Conservation (phyloP, 2,888 invertebrate species). For the Gortyna flavago region DNA sequence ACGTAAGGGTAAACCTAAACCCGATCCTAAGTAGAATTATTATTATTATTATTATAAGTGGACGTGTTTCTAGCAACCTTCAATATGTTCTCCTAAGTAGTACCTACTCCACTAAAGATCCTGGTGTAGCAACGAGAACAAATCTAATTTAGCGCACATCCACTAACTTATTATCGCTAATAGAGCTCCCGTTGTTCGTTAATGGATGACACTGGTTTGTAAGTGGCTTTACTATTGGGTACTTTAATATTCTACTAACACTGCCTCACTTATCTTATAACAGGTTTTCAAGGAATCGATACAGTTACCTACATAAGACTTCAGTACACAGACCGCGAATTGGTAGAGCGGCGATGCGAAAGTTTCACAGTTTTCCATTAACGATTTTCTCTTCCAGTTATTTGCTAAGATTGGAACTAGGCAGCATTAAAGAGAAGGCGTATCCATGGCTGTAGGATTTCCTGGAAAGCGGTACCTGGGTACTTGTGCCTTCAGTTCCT, state of each 20-base stretch:
- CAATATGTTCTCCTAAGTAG: not conserved
- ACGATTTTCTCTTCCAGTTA: not conserved
- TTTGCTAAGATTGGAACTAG: not conserved
- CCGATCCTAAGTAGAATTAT: no score
- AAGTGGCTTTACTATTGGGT: conserved; percentile 51
- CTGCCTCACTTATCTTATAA: conserved; percentile 19
- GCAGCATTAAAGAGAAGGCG: not conserved
- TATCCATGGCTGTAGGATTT: not conserved
- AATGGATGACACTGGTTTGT: conserved; percentile 60
- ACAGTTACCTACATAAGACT: not conserved
- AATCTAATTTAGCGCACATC: conserved; percentile 59
- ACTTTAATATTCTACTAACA: conserved; percentile 38
- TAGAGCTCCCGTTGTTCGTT: conserved; percentile 57
- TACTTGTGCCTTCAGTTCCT: not conserved
- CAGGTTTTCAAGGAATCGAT: conserved; percentile 34
- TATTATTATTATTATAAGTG: no score
- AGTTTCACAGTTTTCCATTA: not conserved
- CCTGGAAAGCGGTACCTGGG: no score
- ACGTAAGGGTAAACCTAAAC: not conserved
- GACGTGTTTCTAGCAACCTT: not conserved
- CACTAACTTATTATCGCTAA: conserved; percentile 57
- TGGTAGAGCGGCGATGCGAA: not conserved
- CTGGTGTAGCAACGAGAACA: conserved; percentile 26
- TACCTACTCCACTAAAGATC: conserved; percentile 10
- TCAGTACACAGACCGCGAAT: not conserved